phyloP scores from a whole-genome alignment of 2,888 invertebrate genomes.

The Podabrus alpinus region DNA sequence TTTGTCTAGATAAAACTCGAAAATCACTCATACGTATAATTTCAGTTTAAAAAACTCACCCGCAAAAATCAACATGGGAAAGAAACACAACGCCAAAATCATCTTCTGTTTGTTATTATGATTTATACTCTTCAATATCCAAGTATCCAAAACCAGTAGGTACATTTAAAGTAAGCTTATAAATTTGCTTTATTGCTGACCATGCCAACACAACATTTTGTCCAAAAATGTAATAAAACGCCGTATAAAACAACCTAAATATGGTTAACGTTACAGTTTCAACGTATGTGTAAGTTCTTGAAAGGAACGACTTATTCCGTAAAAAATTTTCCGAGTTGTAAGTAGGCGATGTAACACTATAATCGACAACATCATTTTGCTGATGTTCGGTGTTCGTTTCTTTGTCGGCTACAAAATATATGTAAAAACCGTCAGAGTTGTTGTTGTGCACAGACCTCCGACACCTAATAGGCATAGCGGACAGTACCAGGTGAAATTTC shows the following conservation, averaged over 20 bases:
- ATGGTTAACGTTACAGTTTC: conserved; percentile 32
- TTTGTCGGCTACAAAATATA: conserved; percentile 38
- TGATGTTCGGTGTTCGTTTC: conserved; percentile 47
- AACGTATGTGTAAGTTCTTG: conserved; percentile 27
- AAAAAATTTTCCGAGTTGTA: conserved; percentile 2
- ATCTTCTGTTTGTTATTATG: conserved; percentile 37
- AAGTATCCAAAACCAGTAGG: conserved; percentile 54
- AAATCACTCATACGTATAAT: no score
- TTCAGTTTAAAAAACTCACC: conserved; percentile 66
- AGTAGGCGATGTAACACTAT: background rate
- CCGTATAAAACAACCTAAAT: conserved; percentile 34
- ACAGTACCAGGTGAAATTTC: conserved; percentile 79
- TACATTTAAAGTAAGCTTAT: conserved; percentile 44
- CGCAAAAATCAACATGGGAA: conserved; percentile 61
- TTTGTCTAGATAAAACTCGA: no score
- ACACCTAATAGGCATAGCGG: conserved; percentile 89
- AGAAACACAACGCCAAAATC: conserved; percentile 52
- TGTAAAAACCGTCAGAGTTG: conserved; percentile 32
- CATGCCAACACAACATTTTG: conserved; percentile 39
- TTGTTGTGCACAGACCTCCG: conserved; percentile 65
- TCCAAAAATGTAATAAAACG: conserved; percentile 38
- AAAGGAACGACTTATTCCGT: conserved; percentile 13
- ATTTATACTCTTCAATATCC: conserved; percentile 41
- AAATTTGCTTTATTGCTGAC: conserved; percentile 45
- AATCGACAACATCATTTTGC: conserved; percentile 14